A percentile compares a stretch with the other conserved stretches of the same genome.
Evolutionary conservation across 2,888 invertebrate genomes (phyloP).

Genomic region (Palloptera scutellata): DNA sequence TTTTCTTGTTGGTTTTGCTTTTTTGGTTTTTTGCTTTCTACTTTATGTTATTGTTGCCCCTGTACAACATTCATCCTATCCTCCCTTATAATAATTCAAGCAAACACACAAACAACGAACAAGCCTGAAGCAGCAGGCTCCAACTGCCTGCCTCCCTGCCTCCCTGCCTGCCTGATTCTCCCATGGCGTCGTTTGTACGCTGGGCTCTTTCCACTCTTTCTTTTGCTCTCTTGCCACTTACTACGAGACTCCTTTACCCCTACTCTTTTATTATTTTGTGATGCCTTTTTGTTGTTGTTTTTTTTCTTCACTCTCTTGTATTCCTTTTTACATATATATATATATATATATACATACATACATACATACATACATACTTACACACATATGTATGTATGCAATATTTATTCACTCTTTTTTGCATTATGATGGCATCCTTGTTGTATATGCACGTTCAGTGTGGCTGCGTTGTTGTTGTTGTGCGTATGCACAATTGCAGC

Average conservation of each 20-base stretch:
- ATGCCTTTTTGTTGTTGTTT: not conserved
- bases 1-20: no score
- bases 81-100: conserved; percentile 12
- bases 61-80: conserved; percentile 9
- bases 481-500: not conserved
- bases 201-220: conserved; percentile 12
- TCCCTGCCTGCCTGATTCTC: conserved; percentile 4
- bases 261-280: conserved; percentile 1
- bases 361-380: conserved; percentile 2
- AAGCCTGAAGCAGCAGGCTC: conserved; percentile 14
- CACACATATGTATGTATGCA: not conserved
- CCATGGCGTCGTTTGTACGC: not conserved
- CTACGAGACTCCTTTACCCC: not conserved
- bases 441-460: not conserved
- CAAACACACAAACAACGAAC: not conserved
- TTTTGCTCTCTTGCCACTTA: conserved; percentile 3
- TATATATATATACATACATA: not conserved
- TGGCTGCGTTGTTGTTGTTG: not conserved
- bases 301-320: not conserved
- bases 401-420: no score
- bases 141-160: conserved; percentile 6
- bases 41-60: no score
- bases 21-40: no score
- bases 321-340: not conserved
- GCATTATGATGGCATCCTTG: not conserved